Base-by-base conservation (phyloP, 2,113 vertebrate species). In the Rhinopomastus cyanomelas region DNA sequence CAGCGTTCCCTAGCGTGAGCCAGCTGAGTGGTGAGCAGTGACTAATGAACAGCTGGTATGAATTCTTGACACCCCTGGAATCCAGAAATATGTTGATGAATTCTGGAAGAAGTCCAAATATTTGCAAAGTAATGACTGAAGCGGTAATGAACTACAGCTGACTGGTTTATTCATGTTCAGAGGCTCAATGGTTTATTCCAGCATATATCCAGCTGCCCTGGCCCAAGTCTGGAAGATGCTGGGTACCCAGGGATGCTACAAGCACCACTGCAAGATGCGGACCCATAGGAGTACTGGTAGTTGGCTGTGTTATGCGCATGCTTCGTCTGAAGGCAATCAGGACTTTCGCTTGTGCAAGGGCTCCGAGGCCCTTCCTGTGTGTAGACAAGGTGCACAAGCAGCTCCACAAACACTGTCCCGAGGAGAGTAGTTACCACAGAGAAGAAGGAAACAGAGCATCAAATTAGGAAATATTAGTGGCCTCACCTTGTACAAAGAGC, bases 21-120 rank as follows among this genome's bases (percentile, higher is more conserved):
- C 75, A 76, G 78, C 69, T 92, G 71, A 86, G 64, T 82, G 81
- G 71, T 87, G 60, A 94, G 74, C 84, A 88, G 64, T 92, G 95
- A 94, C 86, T 94, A 92, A 95, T 94, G 92, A 95, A 93, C 94
- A 95, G 88, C 92, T 92, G 93, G 86, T 95, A 93, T 85, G 93
- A 96, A 94, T 95, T 94, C 88, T 85, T 94, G 88, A 88, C 81
- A 73, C 92, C 95, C 88, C 81, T 76, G 90, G 71, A 94, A 95
- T 92, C 29, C 84, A 94, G 83, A 96, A 95, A 90, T 79, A 88
- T 59, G 86, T 90, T 95, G 93, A 95, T 91, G 88, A 95, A 88
- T 85, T 93, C 74, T 96, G 95, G 95, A 88, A 39, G 34, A 84
- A 90, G 67, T 17, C 84, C 95, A 95, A 90, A 75, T 88, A 82